Percentiles rank a stretch among this genome's conserved stretches.
Evolutionary conservation across 2,888 invertebrate genomes (phyloP).

Genomic region (Lamellibrachia satsuma): DNA sequence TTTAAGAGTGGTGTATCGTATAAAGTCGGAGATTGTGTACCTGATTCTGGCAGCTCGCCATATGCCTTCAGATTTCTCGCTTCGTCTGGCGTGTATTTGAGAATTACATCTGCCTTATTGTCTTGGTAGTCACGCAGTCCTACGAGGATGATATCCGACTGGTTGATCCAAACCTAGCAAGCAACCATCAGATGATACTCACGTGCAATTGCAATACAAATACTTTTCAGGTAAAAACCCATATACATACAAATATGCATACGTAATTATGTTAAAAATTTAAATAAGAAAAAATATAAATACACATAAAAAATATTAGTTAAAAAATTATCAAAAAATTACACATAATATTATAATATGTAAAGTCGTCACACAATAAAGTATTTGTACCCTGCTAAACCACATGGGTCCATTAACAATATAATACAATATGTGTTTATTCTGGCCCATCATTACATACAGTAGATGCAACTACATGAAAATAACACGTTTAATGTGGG

Average conservation of each 20-base stretch:
- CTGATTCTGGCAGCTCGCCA: conserved; percentile 96
- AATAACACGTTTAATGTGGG: no score
- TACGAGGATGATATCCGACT: conserved; percentile 97
- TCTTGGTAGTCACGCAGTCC: conserved; percentile 93
- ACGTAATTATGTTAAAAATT: background rate
- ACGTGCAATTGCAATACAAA: no score
- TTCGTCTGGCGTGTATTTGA: conserved; percentile 99
- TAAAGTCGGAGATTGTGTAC: conserved; percentile 21
- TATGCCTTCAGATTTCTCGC: conserved; percentile 98
- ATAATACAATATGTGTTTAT: no score
- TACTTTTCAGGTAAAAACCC: background rate
- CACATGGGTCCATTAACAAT: no score
- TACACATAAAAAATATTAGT: background rate
- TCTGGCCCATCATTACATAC: no score
- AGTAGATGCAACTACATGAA: no score
- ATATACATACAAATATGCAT: background rate
- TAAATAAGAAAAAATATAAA: no score
- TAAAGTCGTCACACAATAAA: no score
- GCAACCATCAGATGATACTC: background rate
- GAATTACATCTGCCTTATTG: conserved; percentile 94
- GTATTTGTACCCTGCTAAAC: no score
- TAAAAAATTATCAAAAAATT: no score
- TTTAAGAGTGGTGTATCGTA: no score
- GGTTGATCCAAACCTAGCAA: conserved; percentile 91
- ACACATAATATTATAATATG: background rate